Percentiles rank a stretch among this genome's conserved stretches.
phyloP scores from a whole-genome alignment of 2,797 vertebrate species.

The Diglossa cyanea region DNA sequence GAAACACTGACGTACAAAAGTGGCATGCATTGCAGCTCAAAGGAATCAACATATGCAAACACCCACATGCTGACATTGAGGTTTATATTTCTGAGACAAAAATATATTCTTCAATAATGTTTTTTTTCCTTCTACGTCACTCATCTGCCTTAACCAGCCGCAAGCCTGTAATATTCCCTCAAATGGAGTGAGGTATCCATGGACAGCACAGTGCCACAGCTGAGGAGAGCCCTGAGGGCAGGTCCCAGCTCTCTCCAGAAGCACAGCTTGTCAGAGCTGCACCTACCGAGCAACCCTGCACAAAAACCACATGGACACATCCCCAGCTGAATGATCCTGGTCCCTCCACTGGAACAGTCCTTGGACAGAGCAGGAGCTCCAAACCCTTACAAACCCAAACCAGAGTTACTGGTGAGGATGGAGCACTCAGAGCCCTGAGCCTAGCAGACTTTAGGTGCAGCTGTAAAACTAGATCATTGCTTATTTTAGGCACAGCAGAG shows the following conservation, averaged over 20 bases:
- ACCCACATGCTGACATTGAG: rapidly evolving
- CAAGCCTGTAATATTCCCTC: rapidly evolving
- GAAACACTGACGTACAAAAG: not conserved
- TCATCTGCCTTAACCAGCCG: not conserved
- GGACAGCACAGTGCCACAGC: rapidly evolving
- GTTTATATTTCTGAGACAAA: not conserved
- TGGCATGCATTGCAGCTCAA: not conserved
- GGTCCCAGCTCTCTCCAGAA: not conserved
- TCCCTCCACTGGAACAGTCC: not conserved
- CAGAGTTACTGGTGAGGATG: not conserved
- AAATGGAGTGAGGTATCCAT: not conserved
- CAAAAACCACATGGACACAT: rapidly evolving
- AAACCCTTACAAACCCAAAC: not conserved
- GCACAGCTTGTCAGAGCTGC: not conserved
- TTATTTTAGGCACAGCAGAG: slow-evolving; percentile 9
- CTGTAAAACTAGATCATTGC: not conserved
- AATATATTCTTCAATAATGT: not conserved
- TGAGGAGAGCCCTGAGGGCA: not conserved
- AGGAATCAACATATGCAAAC: not conserved
- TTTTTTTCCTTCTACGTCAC: not conserved
- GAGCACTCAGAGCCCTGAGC: not conserved
- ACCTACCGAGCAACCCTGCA: not conserved
- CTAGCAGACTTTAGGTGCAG: not conserved
- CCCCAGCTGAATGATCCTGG: rapidly evolving
- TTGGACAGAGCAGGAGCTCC: not conserved